Percentiles rank a stretch among this genome's conserved stretches.
Evolutionary conservation across 2,113 vertebrate genomes (phyloP).

Genomic region (Scomber japonicus): DNA sequence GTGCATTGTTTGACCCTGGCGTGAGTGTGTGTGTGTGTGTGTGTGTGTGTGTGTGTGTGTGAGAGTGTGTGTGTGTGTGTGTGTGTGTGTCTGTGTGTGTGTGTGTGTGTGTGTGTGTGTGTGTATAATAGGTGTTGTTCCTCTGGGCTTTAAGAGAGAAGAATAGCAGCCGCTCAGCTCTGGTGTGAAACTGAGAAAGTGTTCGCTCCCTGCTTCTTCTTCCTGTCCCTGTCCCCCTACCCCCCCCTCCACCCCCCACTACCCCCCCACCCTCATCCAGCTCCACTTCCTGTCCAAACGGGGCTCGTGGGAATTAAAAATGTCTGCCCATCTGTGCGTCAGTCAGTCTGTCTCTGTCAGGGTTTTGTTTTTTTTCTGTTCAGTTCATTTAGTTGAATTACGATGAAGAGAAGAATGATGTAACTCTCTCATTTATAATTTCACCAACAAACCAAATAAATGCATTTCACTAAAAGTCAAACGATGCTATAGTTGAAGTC

Average conservation of each 20-base stretch:
- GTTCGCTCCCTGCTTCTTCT: conserved; percentile 58
- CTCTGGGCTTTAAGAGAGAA: conserved; percentile 55
- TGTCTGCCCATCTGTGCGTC: conserved; percentile 16
- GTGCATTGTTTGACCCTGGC: conserved; percentile 28
- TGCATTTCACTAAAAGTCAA: too few species aligned
- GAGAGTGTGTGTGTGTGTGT: too few species aligned
- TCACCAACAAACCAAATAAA: too few species aligned
- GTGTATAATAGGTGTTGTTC: conserved; percentile 4
- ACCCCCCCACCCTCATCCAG: too few species aligned
- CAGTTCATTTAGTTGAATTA: neutral
- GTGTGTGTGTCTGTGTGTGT: too few species aligned
- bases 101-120: conserved; percentile 32
- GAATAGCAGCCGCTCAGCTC: conserved; percentile 51
- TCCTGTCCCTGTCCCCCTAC: conserved; percentile 51
- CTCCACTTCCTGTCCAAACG: too few species aligned
- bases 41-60: conserved; percentile 28
- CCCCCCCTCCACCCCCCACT: too few species aligned
- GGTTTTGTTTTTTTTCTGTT: neutral
- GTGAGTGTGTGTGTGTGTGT: neutral
- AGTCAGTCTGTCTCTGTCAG: neutral
- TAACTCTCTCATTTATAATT: too few species aligned
- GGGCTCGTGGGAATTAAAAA: conserved; percentile 74
- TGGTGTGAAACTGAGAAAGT: conserved; percentile 70
- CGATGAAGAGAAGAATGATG: too few species aligned
- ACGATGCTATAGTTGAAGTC: too few species aligned